Evolutionary conservation across 2,888 invertebrate genomes (phyloP), one percentile per base, ranked within the genome.

Genomic region (Macrophya annulata): DNA sequence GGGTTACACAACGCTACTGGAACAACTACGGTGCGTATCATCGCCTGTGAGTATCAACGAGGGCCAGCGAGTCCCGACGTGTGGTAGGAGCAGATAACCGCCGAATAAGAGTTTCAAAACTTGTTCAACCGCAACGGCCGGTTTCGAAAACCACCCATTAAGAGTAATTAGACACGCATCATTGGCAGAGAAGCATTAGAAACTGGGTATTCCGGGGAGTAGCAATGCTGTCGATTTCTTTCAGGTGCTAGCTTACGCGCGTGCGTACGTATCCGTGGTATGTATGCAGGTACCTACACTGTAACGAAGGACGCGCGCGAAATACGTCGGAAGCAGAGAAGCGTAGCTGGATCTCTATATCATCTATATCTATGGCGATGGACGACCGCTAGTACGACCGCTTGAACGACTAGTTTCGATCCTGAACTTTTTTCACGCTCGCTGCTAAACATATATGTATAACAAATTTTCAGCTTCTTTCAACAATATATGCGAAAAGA

Each of bases 131-230:
- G 83, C 85, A 84, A 85, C 85, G 82, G 71, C 81, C 88, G 86
- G 87, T 91, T 91, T 91, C 89, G 88, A 90, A 90, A 91, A 90
- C 87, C 87, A 86, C 87, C 88, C 88, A 91, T 91, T 90, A 90
- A 87, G 86, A 86, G 89, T 89, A 89, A 91, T 91, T 91, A 90
- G 91, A 88, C 88, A 91, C 91, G 91, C 90, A 89, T 90, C 91
- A 90, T 90, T 89, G 89, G 87, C 86, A 79, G 87, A 86, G 86
- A 87, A 88, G 87, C 87, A 77, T 77, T 55, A 37, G 77, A 31
- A 77, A 55, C 77, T 77, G 77, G 17, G 55, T 40, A 77, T 77
- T 21, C 77, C 55, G 9, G 31, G 31, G 25, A 51, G 51, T n/a
- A 51, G 31, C 77, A 0, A n/a, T 77, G 31, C 77, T n/a, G 77